Evolutionary conservation across 2,797 vertebrate species (phyloP).

Genomic region (Lateolabrax maculatus): DNA sequence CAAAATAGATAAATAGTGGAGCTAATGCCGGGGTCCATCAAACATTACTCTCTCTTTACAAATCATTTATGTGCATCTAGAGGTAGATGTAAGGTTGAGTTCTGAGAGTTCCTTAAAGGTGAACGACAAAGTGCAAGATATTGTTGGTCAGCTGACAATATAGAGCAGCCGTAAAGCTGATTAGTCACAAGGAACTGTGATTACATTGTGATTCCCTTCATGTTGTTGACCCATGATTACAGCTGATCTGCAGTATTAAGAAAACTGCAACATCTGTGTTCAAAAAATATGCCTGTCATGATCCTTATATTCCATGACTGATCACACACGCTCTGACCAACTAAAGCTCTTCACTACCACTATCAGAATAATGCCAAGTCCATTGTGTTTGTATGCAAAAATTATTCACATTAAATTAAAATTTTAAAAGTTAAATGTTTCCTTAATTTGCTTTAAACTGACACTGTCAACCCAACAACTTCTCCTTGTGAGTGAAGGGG

Average conservation of each 20-base stretch:
- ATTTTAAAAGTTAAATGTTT: neutral
- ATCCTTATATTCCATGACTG: neutral
- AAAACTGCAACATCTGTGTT: conserved; percentile 17
- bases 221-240: conserved; percentile 29
- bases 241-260: conserved; percentile 23
- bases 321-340: neutral
- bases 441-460: neutral
- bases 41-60: neutral
- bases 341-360: conserved; percentile 5
- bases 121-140: conserved; percentile 9
- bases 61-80: neutral
- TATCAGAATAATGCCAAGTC: conserved; percentile 22
- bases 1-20: conserved; percentile 9
- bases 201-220: conserved; percentile 23
- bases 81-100: neutral
- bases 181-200: conserved; percentile 29
- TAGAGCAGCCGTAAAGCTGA: neutral
- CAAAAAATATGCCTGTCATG: neutral
- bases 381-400: too few species aligned
- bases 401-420: too few species aligned
- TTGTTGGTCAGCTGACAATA: conserved; percentile 4
- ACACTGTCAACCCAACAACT: neutral
- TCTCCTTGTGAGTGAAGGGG: neutral
- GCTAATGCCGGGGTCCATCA: conserved; percentile 8
- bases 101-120: neutral